Conservation (phyloP, 2,797 vertebrate species). For the Emydoidea blandingii region DNA sequence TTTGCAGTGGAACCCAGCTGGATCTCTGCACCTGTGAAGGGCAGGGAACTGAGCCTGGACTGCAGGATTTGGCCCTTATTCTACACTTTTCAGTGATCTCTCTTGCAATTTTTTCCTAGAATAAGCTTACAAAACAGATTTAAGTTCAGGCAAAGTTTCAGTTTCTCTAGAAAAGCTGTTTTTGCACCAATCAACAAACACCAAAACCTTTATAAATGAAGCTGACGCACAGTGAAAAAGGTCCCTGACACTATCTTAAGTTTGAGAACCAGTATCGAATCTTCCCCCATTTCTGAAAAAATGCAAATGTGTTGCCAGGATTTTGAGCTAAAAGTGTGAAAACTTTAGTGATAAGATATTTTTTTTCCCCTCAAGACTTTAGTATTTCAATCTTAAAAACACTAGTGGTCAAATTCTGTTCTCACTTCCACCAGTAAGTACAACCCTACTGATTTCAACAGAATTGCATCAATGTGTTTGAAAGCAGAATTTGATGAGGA, state of each 20-base stretch:
- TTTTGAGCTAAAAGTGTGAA: constrained; percentile 3
- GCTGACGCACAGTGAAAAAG: background rate
- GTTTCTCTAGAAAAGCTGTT: background rate
- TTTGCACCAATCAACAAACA: background rate
- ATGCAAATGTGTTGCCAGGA: background rate
- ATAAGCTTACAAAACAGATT: background rate
- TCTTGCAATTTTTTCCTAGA: background rate
- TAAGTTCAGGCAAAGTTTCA: background rate
- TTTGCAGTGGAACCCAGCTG: background rate
- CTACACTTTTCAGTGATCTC: background rate
- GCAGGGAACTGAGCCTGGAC: background rate
- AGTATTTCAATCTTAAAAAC: background rate
- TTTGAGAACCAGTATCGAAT: background rate
- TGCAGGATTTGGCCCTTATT: background rate
- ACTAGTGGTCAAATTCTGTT: background rate
- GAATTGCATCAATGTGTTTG: background rate
- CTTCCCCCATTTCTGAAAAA: background rate
- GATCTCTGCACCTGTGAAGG: background rate
- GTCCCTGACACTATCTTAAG: background rate
- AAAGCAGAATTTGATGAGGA: constrained; percentile 50
- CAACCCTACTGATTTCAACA: background rate
- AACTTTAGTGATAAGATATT: background rate
- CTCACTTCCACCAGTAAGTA: rapidly evolving
- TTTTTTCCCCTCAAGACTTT: background rate
- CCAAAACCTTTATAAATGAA: background rate